phyloP scores from a whole-genome alignment of 2,888 invertebrate genomes.

The Melanchra persicariae region DNA sequence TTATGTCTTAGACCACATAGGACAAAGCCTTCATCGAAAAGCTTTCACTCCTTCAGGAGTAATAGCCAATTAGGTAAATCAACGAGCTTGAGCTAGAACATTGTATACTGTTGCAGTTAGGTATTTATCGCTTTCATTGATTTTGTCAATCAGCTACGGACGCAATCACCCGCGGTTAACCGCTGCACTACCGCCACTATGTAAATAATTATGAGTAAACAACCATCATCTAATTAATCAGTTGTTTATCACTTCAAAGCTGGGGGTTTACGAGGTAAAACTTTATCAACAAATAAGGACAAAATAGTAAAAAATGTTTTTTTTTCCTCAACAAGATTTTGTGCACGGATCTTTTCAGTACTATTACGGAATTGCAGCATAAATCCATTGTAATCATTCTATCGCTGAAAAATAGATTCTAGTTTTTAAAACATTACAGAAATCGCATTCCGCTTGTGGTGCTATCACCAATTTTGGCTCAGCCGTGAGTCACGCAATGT shows the following conservation, averaged over 20 bases:
- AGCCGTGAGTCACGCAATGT: no score
- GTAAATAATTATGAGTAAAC: slow-evolving; percentile 38
- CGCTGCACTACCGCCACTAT: slow-evolving; percentile 23
- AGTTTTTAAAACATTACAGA: background rate
- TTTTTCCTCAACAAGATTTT: slow-evolving; percentile 23
- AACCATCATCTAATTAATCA: slow-evolving; percentile 33
- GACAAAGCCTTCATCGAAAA: no score
- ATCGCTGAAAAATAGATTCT: background rate
- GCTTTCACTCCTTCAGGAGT: background rate
- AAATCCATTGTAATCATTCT: background rate
- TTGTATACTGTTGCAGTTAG: slow-evolving; percentile 12
- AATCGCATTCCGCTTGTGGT: background rate
- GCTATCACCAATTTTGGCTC: no score
- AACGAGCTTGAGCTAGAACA: slow-evolving; percentile 4
- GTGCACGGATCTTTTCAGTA: background rate
- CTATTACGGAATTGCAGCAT: background rate
- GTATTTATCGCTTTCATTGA: slow-evolving; percentile 22
- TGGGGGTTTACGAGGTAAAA: slow-evolving; percentile 36
- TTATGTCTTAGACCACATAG: no score
- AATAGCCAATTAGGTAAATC: background rate
- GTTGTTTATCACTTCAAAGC: slow-evolving; percentile 28
- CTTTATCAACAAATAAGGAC: slow-evolving; percentile 42
- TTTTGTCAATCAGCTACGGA: slow-evolving; percentile 22
- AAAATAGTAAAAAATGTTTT: slow-evolving; percentile 3
- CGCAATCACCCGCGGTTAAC: slow-evolving; percentile 37